phyloP scores from a whole-genome alignment of 2,888 invertebrate genomes.

The Incurvaria masculella region DNA sequence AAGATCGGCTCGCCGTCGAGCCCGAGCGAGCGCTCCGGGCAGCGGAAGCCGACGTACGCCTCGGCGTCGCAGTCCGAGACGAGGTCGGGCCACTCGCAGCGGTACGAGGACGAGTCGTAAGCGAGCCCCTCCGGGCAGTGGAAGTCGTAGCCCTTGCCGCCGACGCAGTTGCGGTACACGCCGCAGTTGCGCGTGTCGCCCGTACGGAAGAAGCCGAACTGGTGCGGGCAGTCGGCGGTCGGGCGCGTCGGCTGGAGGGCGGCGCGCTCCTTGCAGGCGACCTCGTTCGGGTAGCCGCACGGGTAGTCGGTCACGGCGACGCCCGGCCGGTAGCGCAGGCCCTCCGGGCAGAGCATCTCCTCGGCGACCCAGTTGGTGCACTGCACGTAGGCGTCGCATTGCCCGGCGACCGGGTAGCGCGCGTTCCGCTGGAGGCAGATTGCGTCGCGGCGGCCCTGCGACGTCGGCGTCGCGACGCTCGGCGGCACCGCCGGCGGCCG shows the following conservation, averaged over 20 bases:
- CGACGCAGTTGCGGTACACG: constrained; percentile 68
- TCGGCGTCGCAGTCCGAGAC: constrained; percentile 67
- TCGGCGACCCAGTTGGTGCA: constrained; percentile 60
- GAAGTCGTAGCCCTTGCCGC: constrained; percentile 58
- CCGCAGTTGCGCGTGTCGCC: constrained; percentile 48
- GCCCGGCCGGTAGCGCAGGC: constrained; percentile 64
- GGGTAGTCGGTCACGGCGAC: constrained; percentile 57
- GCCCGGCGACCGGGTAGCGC: constrained; percentile 52
- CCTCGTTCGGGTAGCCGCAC: constrained; percentile 71
- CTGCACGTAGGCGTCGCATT: constrained; percentile 63
- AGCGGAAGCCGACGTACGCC: constrained; percentile 26
- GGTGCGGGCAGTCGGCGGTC: constrained; percentile 68
- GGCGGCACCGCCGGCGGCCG: constrained; percentile 1
- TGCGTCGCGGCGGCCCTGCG: constrained; percentile 22
- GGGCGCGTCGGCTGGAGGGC: constrained; percentile 51
- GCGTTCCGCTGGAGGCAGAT: constrained; percentile 60
- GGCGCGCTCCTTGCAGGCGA: constrained; percentile 60
- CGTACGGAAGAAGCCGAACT: constrained; percentile 63
- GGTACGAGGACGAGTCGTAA: constrained; percentile 59
- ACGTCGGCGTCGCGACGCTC: constrained; percentile 16
- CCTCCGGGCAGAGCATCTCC: constrained; percentile 68
- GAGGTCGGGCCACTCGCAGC: constrained; percentile 75
- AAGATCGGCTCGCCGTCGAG: neutral
- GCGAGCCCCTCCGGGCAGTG: constrained; percentile 73
- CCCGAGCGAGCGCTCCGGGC: constrained; percentile 1